Conservation (phyloP, 2,888 invertebrate genomes). For the Athripsodes cinereus region DNA sequence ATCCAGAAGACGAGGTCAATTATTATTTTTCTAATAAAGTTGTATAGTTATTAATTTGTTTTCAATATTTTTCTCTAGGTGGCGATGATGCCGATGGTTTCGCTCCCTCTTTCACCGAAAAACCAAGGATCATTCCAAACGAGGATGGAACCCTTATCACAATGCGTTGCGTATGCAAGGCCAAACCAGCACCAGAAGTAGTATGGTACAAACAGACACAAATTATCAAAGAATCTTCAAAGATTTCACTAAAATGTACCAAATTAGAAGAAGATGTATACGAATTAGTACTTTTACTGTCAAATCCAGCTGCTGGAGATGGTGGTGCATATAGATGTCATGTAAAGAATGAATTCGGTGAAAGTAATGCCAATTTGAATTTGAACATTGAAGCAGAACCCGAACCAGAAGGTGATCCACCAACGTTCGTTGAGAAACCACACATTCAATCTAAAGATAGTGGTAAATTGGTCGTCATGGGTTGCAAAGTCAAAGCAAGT, state of each 20-base stretch:
- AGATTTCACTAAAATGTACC: constrained; percentile 73
- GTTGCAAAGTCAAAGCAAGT: constrained; percentile 77
- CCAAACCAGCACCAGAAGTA: constrained; percentile 90
- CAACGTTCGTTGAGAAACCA: constrained; percentile 89
- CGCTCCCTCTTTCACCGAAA: constrained; percentile 96
- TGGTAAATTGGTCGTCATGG: constrained; percentile 82
- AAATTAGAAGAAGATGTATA: constrained; percentile 79
- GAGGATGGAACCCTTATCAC: constrained; percentile 94
- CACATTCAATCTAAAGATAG: constrained; percentile 77
- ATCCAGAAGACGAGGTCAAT: not conserved
- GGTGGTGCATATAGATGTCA: constrained; percentile 73
- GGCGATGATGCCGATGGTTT: constrained; percentile 88
- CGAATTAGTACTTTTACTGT: constrained; percentile 66
- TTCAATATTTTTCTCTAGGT: constrained; percentile 51
- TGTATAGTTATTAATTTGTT: not conserved
- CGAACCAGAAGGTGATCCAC: constrained; percentile 90
- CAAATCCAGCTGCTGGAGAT: constrained; percentile 50
- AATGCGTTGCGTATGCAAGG: constrained; percentile 94
- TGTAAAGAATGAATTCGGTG: constrained; percentile 92
- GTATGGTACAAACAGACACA: constrained; percentile 93
- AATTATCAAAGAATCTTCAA: constrained; percentile 75
- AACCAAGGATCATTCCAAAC: constrained; percentile 98
- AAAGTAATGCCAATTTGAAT: constrained; percentile 94
- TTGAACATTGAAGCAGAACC: constrained; percentile 95
- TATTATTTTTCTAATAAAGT: not conserved